Evolutionary conservation across 1,140 invertebrate species (phyloP), one percentile per base, ranked within the genome.

Genomic region (Cephus cinctus): DNA sequence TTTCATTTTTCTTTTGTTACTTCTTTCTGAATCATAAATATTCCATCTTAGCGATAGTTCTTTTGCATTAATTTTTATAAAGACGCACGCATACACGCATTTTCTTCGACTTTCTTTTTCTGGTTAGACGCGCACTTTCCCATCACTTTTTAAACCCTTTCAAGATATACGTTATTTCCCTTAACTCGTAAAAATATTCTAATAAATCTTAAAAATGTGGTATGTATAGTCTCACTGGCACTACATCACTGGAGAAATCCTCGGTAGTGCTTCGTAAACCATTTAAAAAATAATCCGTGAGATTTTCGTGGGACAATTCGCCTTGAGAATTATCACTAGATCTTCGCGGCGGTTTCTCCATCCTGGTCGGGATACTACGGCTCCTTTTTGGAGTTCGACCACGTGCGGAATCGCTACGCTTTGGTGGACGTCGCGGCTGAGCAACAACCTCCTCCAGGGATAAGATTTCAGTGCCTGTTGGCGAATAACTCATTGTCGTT

Each of bases 401-500:
- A 12, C 14, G 6, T 11, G 27, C 11, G 9, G 27, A 30, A 12
- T 11, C 6, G 14, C 3, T 36, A 8, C 14, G 8, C 19, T 18
- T 8, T 0, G 4, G 34, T 14, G 0, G 11, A 15, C 8, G 14
- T 36, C 3, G 14, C 34, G 8, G 2, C 15, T 6, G 56, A 22
- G 50, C 49, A 32, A 47, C 58, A 35, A 65, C 63, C 48, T 72
- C 63, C 39, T 66, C 67, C 14, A 67, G 47, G 12, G 64, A 72
- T 9, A 65, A 31, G 45, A 71, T 61, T 44, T 73, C 66, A 1
- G 61, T 71, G 2, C 56, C 57, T 21, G 66, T 65, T n/a, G 67
- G 64, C 18, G 68, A 71, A 43, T 59, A 74, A 25, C 70, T 74
- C 6, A 67, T 25, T 1, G 64, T 69, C 4, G 70, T 73, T 8